A percentile compares a stretch with the other conserved stretches of the same genome.
phyloP scores from a whole-genome alignment of 2,888 invertebrate genomes.

The Amaurobius ferox region DNA sequence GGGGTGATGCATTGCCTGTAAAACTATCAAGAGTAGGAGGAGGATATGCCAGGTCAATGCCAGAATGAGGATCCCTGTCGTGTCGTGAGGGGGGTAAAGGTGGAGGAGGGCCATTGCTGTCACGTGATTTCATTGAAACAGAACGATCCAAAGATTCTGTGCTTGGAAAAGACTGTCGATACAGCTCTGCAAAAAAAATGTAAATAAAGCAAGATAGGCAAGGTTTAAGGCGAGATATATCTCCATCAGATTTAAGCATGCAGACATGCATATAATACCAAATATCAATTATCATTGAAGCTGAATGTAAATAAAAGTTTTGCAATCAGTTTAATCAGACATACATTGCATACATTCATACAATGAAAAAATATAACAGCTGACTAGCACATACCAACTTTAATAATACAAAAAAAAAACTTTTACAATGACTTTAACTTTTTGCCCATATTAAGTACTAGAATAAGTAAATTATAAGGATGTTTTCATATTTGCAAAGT shows the following conservation, averaged over 20 bases:
- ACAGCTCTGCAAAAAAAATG: conserved; percentile 75
- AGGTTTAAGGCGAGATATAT: not conserved
- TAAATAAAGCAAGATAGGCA: conserved; percentile 32
- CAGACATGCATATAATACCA: not conserved
- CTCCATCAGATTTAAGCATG: conserved; percentile 15
- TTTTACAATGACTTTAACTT: too few relatives aligned
- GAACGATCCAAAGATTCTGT: conserved; percentile 76
- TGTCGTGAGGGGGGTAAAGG: conserved; percentile 73
- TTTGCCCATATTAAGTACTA: too few relatives aligned
- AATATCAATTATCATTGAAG: too few relatives aligned
- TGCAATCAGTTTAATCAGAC: not conserved
- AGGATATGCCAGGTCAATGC: conserved; percentile 69
- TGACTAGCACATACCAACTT: too few relatives aligned
- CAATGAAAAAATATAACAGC: too few relatives aligned
- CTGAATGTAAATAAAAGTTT: not conserved
- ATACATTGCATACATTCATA: not conserved
- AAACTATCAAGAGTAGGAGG: conserved; percentile 66
- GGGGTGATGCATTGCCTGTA: conserved; percentile 73
- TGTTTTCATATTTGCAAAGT: too few relatives aligned
- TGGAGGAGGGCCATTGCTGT: conserved; percentile 72
- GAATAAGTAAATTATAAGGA: too few relatives aligned
- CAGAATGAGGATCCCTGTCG: conserved; percentile 69
- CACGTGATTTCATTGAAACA: conserved; percentile 72
- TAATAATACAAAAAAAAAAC: too few relatives aligned
- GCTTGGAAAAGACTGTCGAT: conserved; percentile 76